A percentile compares a stretch with the other conserved stretches of the same genome.
These are phyloP conservation scores for Dendrolimus houi DNA, from an alignment of 2,888 invertebrate genomes.

Conservation along the genomic window DNA sequence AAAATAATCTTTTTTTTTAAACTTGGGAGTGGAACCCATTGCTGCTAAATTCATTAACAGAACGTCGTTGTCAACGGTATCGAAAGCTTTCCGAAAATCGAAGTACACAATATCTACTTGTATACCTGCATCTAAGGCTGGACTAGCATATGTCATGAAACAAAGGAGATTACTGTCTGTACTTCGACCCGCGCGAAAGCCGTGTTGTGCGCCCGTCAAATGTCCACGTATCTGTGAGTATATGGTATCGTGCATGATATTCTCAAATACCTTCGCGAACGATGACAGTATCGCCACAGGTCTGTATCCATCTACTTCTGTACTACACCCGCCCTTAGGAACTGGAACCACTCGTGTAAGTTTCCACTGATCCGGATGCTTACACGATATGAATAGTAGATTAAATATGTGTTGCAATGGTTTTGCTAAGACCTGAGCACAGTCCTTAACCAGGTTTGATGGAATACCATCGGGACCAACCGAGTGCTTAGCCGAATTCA, in stretches of 20 bases:
- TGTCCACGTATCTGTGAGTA: neutral
- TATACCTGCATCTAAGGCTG: no score
- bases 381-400: neutral
- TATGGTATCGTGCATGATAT: neutral
- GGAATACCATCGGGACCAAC: no score
- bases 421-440: neutral
- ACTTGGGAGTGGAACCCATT: slow-evolving; percentile 8
- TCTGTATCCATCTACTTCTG: neutral
- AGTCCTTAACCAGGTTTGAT: neutral
- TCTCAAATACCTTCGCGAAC: neutral
- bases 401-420: neutral
- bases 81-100: slow-evolving; percentile 3
- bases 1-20: no score
- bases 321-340: neutral
- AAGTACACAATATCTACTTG: neutral
- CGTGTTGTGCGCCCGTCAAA: slow-evolving; percentile 1
- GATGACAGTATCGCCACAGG: neutral
- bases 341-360: neutral
- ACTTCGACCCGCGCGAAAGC: neutral
- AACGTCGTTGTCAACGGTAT: slow-evolving; percentile 9
- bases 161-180: neutral
- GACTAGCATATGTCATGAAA: neutral
- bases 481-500: neutral
- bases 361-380: neutral
- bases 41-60: slow-evolving; percentile 5